Evolutionary conservation across 2,888 invertebrate genomes (phyloP), one percentile per base, ranked within the genome.

Genomic region (Dinocampus coccinellae): DNA sequence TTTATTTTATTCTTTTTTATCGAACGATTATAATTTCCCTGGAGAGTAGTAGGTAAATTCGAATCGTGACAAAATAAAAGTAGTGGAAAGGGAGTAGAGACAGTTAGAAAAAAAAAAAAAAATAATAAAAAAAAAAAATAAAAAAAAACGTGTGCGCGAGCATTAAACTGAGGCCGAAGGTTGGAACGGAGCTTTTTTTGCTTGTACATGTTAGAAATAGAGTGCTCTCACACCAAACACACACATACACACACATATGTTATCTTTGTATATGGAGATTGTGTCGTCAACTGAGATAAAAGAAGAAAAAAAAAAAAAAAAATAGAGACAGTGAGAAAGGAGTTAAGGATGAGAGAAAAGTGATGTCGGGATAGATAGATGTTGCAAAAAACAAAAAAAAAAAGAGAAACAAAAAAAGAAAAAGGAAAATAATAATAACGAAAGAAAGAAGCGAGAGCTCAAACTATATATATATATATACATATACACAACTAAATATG

Each of bases 1-100:
- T 22, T 55, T 24, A 55, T 22, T 34, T 34, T 20, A 34, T 60
- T 33, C 20, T 20, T 24, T 13, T 20, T 9, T 10, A 13, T 36
- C 22, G 11, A 29, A 57, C 71, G 55, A 76, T 74, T 76, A 76
- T 76, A 76, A 75, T 75, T 75, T 75, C 74, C 75, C 75, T 20
- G 65, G 75, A 74, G 75, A 61, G 66, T 22, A 22, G 22, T 24
- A 62, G n/a, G 26, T 26, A 55, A 26, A 55, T 55, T 55, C 55
- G 26, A 29, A 55, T 26, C 2, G 26, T 55, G 47, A 47, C 16
- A 47, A 47, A 47, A 55, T n/a, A 20, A 34, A 4, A 58, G 16
- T 58, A n/a, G 29, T 16, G 58, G 61, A 66, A 64, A 72, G 70
- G 26, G 58, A 58, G 66, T 34, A 20, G 58, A 29, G 3, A 7